Conservation (phyloP, 1,140 invertebrate genomes). For the Lordiphosa stackelbergi region DNA sequence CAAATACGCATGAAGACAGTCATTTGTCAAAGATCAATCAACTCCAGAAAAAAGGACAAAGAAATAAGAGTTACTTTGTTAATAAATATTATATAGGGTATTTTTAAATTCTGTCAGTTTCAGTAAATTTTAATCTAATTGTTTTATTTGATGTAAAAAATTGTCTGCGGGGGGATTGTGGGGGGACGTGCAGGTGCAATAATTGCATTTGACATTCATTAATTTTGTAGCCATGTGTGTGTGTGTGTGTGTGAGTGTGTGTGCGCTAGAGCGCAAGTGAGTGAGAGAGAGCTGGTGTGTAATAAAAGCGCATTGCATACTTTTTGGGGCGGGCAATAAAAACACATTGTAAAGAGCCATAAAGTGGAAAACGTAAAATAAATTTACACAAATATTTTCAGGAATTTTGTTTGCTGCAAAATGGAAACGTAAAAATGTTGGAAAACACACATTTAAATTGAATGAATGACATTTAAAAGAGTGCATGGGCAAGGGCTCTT, state of each 20-base stretch:
- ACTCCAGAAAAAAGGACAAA: too few species aligned
- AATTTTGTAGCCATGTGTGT: slow-evolving; percentile 37
- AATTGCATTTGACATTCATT: slow-evolving; percentile 71
- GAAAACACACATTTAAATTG: too few species aligned
- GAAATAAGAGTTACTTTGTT: too few species aligned
- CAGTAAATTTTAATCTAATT: too few species aligned
- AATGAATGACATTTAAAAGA: too few species aligned
- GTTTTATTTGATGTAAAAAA: too few species aligned
- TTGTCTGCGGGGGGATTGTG: background rate
- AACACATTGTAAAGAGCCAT: slow-evolving; percentile 18
- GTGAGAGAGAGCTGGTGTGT: slow-evolving; percentile 1
- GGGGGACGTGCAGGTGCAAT: slow-evolving; percentile 58
- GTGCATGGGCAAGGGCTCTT: too few species aligned
- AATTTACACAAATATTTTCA: slow-evolving; percentile 15
- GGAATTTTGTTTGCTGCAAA: slow-evolving; percentile 2
- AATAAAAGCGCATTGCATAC: slow-evolving; percentile 54
- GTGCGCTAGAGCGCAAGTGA: slow-evolving; percentile 1
- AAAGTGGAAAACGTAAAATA: slow-evolving; percentile 30
- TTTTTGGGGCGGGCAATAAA: slow-evolving; percentile 41
- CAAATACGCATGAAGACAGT: too few species aligned
- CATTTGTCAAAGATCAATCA: too few species aligned
- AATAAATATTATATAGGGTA: too few species aligned
- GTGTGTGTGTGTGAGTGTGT: slow-evolving; percentile 3
- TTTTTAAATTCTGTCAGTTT: background rate
- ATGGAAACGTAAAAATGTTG: too few species aligned